Evolutionary conservation across 2,113 vertebrate species (phyloP).

Genomic region (Hydropotes inermis): DNA sequence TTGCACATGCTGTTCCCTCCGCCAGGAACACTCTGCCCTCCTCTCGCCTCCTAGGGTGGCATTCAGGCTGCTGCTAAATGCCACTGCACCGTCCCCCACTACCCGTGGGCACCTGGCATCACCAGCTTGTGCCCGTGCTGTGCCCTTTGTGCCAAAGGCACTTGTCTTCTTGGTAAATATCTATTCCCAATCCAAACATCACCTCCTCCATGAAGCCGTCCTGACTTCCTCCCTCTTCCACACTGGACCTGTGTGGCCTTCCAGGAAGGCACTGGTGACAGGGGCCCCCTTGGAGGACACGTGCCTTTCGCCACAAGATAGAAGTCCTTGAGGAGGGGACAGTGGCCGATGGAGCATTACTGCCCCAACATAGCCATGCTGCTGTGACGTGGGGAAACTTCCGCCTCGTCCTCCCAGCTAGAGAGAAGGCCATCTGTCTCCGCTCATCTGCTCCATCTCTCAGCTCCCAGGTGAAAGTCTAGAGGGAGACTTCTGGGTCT

Average conservation of each 20-base stretch:
- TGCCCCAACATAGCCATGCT: rapidly evolving
- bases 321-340: background rate
- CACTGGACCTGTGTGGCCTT: background rate
- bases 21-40: background rate
- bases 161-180: background rate
- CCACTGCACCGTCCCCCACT: rapidly evolving
- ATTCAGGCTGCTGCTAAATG: rapidly evolving
- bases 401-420: rapidly evolving
- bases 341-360: rapidly evolving
- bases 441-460: rapidly evolving
- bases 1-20: rapidly evolving
- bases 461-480: rapidly evolving
- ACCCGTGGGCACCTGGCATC: background rate
- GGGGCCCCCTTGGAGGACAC: rapidly evolving
- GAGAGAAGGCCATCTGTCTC: rapidly evolving
- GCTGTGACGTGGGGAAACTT: rapidly evolving
- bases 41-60: background rate
- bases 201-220: background rate
- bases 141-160: too few species aligned
- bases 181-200: background rate
- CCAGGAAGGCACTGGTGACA: background rate
- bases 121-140: rapidly evolving
- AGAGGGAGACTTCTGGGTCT: background rate
- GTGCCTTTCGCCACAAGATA: rapidly evolving
- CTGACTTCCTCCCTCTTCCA: background rate